Evolutionary conservation across 2,797 vertebrate genomes (phyloP).

Genomic region (Xiphorhynchus erythropygius): DNA sequence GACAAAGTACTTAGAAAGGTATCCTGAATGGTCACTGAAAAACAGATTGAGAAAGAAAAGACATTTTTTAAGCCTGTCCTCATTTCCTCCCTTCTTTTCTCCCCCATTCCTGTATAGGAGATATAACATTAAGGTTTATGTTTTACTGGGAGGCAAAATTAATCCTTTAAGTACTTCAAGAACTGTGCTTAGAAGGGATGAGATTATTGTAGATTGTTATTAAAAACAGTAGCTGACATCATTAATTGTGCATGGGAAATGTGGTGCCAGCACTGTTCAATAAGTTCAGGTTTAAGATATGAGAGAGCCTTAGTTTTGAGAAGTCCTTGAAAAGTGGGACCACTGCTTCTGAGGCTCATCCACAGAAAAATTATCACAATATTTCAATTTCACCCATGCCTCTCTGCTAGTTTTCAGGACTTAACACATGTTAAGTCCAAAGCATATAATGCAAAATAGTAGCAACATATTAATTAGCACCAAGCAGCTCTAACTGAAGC

Average conservation of each 20-base stretch:
- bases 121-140: neutral
- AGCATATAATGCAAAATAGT: neutral
- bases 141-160: neutral
- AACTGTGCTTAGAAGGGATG: neutral
- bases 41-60: neutral
- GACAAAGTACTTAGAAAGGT: neutral
- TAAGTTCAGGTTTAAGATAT: neutral
- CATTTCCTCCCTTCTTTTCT: fast-evolving
- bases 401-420: neutral
- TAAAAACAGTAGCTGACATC: neutral
- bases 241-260: neutral
- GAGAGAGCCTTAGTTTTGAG: neutral
- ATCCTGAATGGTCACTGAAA: neutral
- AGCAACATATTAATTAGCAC: neutral
- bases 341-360: neutral
- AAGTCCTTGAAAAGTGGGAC: neutral
- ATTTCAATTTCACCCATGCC: neutral
- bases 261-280: neutral
- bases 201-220: neutral
- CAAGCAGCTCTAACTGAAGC: neutral
- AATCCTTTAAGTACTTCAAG: neutral
- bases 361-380: neutral
- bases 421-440: neutral
- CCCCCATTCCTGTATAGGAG: neutral
- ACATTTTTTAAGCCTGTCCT: neutral